Evolutionary conservation across 2,888 invertebrate genomes (phyloP), one percentile per base, ranked within the genome.

Genomic region (Geophilus truncorum): DNA sequence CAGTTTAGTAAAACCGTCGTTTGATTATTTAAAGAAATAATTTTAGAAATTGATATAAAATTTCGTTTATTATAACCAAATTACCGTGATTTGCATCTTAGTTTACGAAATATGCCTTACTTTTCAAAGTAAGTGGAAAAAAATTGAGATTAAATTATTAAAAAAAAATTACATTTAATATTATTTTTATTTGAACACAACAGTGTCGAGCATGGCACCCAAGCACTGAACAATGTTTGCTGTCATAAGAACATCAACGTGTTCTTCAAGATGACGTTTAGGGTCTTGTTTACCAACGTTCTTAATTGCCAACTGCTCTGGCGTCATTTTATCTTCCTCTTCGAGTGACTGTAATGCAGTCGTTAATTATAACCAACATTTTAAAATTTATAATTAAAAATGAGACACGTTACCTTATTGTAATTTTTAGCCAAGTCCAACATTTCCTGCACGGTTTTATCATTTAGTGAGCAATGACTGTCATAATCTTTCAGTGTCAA

Each of bases 291-390:
- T 99, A 80, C 99, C 99, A 82, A 99, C 98, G 89, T 99, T 99
- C 88, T 99, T 99, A 86, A 99, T 98, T 23, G 98, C 99, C 88
- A 99, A 89, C 87, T 99, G 98, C 88, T 98, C 98, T 0, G 97
- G 96, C 3, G 98, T 98, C 98, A 99, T 98, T 88, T 97, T 98
- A 86, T 99, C 98, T 87, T 99, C 99, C 85, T 99, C 99, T 88
- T 99, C 98, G 82, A 99, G 89, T 7, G 98, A 95, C 91, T 92
- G 82, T 40, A 77, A 28, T 51, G 15, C 30, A 18, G 28, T 21
- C 25, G 40, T 25, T 28, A 77, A 51, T 57, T 40, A 81, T n/a
- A n/a, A n/a, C n/a, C n/a, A n/a, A n/a, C n/a, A n/a, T n/a, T n/a
- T n/a, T n/a, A n/a, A n/a, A n/a, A n/a, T n/a, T n/a, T n/a, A n/a